Percentiles rank a stretch among this genome's conserved stretches.
These are phyloP conservation scores for Aeoliscus strigatus DNA, from an alignment of 2,797 vertebrate genomes.

Conservation along the genomic window DNA sequence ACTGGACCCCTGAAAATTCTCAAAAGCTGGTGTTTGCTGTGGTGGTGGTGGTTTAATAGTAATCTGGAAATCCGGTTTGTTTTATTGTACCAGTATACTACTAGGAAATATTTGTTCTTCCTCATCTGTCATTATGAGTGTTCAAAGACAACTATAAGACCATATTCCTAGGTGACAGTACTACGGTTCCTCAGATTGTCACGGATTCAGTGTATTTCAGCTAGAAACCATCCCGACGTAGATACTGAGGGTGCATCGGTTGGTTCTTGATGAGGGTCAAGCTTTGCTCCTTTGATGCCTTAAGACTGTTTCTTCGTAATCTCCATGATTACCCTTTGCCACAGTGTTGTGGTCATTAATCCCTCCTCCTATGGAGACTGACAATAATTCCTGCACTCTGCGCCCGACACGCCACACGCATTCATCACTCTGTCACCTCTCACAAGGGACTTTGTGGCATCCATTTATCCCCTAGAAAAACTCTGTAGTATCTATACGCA, in stretches of 20 bases:
- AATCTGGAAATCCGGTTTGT: too few relatives aligned
- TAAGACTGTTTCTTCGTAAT: constrained; percentile 53
- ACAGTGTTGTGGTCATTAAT: constrained; percentile 64
- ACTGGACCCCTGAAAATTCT: too few relatives aligned
- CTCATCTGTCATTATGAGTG: too few relatives aligned
- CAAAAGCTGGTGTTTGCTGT: too few relatives aligned
- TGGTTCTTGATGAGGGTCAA: constrained; percentile 37
- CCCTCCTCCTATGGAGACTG: constrained; percentile 53
- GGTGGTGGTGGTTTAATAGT: too few relatives aligned
- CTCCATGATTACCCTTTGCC: constrained; percentile 66
- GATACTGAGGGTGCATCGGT: constrained; percentile 17
- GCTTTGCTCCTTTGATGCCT: constrained; percentile 25
- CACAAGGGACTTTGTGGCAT: constrained; percentile 50
- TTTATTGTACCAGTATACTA: too few relatives aligned
- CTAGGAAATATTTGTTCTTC: too few relatives aligned
- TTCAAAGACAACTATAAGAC: too few relatives aligned
- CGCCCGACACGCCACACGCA: constrained; percentile 40
- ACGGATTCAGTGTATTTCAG: too few relatives aligned
- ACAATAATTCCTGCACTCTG: constrained; percentile 69
- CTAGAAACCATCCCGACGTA: not conserved
- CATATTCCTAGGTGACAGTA: too few relatives aligned
- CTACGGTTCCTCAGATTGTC: too few relatives aligned
- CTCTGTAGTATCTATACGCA: constrained; percentile 3
- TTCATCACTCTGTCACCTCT: constrained; percentile 68
- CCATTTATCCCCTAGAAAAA: constrained; percentile 47